Percentiles rank a stretch among this genome's conserved stretches.
These are phyloP conservation scores for Cossypha heuglini DNA, from an alignment of 2,797 vertebrate genomes.

Conservation along the genomic window DNA sequence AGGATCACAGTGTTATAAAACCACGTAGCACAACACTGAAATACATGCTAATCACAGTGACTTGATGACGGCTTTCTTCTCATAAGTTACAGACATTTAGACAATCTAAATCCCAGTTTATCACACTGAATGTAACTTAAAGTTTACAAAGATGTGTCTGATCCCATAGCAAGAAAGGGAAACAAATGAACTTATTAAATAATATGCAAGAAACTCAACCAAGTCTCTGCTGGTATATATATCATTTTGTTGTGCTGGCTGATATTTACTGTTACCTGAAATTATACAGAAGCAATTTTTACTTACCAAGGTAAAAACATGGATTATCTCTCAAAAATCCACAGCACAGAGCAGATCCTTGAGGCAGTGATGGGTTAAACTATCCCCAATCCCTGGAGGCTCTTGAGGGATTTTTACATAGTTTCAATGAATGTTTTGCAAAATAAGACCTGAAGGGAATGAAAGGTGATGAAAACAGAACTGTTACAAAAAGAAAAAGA, in stretches of 20 bases:
- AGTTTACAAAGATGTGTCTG: background rate
- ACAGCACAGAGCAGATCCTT: background rate
- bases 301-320: background rate
- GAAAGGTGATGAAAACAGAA: background rate
- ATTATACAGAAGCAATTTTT: background rate
- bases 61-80: background rate
- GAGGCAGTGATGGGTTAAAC: background rate
- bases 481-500: background rate
- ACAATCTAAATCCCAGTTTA: background rate
- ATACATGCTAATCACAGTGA: background rate
- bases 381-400: too few relatives aligned
- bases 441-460: background rate
- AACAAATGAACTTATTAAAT: fast-evolving
- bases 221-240: background rate
- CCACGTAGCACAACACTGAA: background rate
- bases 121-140: background rate
- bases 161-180: background rate
- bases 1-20: background rate
- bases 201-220: background rate
- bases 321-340: background rate
- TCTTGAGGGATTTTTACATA: background rate
- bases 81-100: background rate
- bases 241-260: background rate
- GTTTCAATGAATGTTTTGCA: background rate
- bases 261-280: background rate